Percentiles rank a stretch among this genome's conserved stretches.
Evolutionary conservation across 2,888 invertebrate genomes (phyloP).

Genomic region (Rotaria magnacalcarata): DNA sequence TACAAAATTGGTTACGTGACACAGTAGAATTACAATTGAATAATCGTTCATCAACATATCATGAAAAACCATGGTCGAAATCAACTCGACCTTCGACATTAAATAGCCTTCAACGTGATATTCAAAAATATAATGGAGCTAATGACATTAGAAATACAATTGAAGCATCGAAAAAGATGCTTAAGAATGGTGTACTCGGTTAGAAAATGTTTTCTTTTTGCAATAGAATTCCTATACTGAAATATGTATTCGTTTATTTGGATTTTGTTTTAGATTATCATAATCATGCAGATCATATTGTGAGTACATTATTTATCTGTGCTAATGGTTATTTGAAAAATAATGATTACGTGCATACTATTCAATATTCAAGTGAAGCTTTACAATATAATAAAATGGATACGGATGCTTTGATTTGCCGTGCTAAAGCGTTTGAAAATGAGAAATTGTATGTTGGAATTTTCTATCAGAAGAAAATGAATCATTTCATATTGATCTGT

Average conservation of each 20-base stretch:
- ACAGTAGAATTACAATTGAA: neutral
- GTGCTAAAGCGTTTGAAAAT: constrained; percentile 1
- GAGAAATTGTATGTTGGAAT: neutral
- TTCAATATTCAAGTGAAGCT: constrained; percentile 19
- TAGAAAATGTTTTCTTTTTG: neutral
- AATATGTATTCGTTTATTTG: no score
- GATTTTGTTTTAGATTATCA: neutral
- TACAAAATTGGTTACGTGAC: constrained; percentile 26
- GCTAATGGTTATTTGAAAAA: neutral
- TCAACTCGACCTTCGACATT: neutral
- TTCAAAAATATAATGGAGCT: neutral
- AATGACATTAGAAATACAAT: neutral
- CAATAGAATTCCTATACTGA: no score
- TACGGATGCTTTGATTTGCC: neutral
- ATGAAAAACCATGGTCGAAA: neutral
- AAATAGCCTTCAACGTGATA: neutral
- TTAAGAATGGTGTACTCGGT: constrained; percentile 23
- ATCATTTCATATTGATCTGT: neutral
- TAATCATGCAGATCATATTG: constrained; percentile 6
- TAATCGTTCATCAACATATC: neutral
- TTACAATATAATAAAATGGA: constrained; percentile 19
- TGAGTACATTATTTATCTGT: neutral
- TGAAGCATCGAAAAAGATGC: constrained; percentile 25
- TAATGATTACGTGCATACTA: neutral
- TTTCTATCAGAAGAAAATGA: neutral